Evolutionary conservation across 2,888 invertebrate species (phyloP).

Genomic region (Sipha maydis): DNA sequence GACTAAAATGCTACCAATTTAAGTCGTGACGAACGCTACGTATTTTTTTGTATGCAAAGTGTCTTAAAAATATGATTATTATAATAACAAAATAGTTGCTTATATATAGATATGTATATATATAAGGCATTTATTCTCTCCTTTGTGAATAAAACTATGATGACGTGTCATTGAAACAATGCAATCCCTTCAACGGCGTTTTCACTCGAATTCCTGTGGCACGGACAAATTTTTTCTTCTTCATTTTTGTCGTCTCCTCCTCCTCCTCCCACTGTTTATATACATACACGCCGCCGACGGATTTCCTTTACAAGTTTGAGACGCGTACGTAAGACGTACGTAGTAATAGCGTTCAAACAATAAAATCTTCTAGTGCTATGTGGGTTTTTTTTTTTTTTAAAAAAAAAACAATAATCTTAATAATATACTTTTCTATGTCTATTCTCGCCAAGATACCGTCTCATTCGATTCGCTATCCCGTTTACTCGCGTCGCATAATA

Average conservation of each 20-base stretch:
- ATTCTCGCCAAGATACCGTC: neutral
- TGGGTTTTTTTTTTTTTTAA: no score
- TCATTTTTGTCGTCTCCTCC: no score
- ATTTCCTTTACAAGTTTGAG: neutral
- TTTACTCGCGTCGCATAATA: neutral
- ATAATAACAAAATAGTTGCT: neutral
- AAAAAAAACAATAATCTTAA: neutral
- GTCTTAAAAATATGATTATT: neutral
- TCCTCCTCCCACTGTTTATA: no score
- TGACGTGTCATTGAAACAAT: no score
- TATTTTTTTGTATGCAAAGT: neutral
- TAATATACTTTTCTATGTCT: neutral
- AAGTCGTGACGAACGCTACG: neutral
- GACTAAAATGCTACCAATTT: neutral
- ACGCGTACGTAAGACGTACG: neutral
- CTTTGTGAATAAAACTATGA: no score
- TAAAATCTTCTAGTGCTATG: neutral
- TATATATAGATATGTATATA: neutral
- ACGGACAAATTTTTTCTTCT: neutral
- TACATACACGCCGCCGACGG: no score
- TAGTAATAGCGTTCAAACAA: neutral
- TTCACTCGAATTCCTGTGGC: neutral
- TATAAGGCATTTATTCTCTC: no score
- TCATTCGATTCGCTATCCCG: neutral
- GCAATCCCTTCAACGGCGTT: neutral